Conservation (phyloP, 2,113 vertebrate genomes). For the Grammomys dolichurus region DNA sequence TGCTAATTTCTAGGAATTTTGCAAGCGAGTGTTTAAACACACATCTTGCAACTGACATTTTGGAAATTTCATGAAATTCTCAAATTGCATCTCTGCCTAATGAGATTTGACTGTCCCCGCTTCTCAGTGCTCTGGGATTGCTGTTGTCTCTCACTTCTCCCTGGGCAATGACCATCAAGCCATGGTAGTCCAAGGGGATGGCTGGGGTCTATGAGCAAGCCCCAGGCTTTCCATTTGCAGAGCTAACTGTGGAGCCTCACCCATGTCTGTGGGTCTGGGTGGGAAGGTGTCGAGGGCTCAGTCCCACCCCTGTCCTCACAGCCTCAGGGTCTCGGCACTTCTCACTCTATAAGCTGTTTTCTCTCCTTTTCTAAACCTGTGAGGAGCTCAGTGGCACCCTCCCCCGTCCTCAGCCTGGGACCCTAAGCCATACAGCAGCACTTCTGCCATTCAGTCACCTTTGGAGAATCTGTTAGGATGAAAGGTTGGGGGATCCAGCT, state of each 20-base stretch:
- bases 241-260: background rate
- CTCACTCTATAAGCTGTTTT: background rate
- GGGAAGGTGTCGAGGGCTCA: no score
- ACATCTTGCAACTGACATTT: background rate
- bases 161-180: background rate
- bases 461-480: no score
- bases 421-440: fast-evolving
- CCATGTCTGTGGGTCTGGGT: background rate
- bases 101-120: background rate
- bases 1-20: background rate
- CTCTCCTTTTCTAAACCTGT: background rate
- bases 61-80: background rate
- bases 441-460: background rate
- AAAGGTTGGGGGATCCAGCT: background rate
- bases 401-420: background rate
- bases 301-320: no score
- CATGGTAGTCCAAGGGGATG: no score
- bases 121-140: background rate
- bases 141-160: background rate
- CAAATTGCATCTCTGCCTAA: background rate
- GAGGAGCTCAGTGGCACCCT: background rate
- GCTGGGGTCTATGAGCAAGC: background rate
- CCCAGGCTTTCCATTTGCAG: background rate
- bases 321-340: background rate
- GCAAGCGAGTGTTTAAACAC: background rate